A percentile compares a stretch with the other conserved stretches of the same genome.
phyloP scores from a whole-genome alignment of 2,113 vertebrate genomes.

The Cariama cristata region DNA sequence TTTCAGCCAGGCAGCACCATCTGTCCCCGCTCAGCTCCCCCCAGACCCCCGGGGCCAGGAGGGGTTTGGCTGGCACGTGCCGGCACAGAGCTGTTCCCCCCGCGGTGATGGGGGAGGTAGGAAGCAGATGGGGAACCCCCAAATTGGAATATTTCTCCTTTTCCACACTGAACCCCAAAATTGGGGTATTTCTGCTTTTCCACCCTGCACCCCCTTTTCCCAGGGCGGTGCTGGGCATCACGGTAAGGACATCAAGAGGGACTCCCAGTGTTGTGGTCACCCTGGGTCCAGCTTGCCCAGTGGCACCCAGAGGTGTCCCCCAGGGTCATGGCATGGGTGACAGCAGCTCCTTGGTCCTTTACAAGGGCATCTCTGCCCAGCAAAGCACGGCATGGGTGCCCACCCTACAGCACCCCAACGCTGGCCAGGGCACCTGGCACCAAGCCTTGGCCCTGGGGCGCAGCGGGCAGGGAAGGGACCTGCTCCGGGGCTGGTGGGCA shows the following conservation, averaged over 20 bases:
- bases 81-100: accelerated
- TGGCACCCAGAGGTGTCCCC: background rate
- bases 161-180: background rate
- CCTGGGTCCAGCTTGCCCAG: background rate
- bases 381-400: background rate
- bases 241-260: background rate
- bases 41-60: accelerated
- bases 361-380: accelerated
- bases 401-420: background rate
- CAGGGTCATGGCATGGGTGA: accelerated
- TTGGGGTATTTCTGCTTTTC: background rate
- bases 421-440: background rate
- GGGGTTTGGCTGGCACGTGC: accelerated
- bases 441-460: background rate
- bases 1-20: background rate
- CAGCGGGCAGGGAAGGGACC: background rate
- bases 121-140: background rate
- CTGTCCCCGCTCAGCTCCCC: accelerated
- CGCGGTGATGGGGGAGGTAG: background rate
- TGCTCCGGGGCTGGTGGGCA: accelerated
- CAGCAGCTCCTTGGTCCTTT: background rate
- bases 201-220: background rate
- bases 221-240: background rate
- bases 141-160: background rate
- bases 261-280: background rate